Conservation (phyloP, 2,113 vertebrate species). For the Chaenocephalus aceratus region DNA sequence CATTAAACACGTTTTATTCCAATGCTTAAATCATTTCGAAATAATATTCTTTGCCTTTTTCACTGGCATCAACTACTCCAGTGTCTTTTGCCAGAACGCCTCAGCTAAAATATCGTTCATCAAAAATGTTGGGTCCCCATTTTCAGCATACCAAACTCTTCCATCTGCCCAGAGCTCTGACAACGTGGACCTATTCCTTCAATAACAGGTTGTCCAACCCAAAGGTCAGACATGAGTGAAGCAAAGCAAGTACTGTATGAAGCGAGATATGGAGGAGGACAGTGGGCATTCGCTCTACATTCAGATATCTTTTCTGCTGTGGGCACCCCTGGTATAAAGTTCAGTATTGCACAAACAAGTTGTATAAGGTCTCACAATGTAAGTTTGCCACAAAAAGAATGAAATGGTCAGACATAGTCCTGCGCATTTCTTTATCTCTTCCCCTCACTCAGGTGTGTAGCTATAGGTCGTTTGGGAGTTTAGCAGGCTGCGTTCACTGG, state of each 20-base stretch:
- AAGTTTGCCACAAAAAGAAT: not conserved
- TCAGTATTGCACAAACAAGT: not conserved
- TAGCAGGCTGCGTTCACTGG: not conserved
- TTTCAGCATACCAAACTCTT: not conserved
- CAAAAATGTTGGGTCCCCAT: not conserved
- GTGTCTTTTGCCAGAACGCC: not conserved
- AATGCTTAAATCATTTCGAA: not conserved
- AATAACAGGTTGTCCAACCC: slow-evolving; percentile 1
- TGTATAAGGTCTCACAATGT: not conserved
- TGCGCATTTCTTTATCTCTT: not conserved
- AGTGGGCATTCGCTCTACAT: not conserved
- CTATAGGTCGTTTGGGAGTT: not conserved
- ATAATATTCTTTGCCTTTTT: not conserved
- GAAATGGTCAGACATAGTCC: not conserved
- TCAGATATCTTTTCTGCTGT: not conserved
- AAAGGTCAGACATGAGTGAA: not conserved
- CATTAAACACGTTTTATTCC: not conserved
- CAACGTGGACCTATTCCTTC: not conserved
- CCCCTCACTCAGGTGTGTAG: not conserved
- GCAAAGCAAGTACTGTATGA: not conserved
- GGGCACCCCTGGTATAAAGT: not conserved
- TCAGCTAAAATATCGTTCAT: slow-evolving; percentile 3
- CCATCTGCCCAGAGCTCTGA: not conserved
- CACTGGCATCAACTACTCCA: not conserved
- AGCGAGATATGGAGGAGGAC: slow-evolving; percentile 1